Evolutionary conservation across 2,888 invertebrate genomes (phyloP).

Genomic region (Meganola albula): DNA sequence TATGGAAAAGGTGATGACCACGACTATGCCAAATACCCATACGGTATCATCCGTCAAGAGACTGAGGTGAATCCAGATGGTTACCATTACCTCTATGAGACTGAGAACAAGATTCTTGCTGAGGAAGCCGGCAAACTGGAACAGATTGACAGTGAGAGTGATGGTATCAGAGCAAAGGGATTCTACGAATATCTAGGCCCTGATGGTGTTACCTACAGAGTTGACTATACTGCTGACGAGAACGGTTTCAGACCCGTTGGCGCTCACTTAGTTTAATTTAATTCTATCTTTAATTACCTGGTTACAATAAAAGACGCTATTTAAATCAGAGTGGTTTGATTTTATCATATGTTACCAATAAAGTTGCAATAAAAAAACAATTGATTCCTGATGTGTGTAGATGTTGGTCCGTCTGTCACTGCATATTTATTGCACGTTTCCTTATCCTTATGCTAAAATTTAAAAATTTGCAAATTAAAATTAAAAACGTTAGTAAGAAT

Average conservation of each 20-base stretch:
- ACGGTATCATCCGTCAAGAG: constrained; percentile 64
- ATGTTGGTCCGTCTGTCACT: no score
- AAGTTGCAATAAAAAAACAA: no score
- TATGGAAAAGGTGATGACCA: constrained; percentile 14
- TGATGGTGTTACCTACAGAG: constrained; percentile 67
- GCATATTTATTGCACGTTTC: no score
- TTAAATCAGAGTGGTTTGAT: no score
- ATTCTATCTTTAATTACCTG: no score
- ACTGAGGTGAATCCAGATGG: constrained; percentile 51
- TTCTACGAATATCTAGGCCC: constrained; percentile 64
- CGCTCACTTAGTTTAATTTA: no score
- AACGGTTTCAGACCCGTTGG: constrained; percentile 60
- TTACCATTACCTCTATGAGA: constrained; percentile 69
- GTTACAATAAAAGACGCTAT: no score
- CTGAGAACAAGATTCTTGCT: constrained; percentile 69
- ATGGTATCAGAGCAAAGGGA: constrained; percentile 54
- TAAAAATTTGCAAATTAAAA: no score
- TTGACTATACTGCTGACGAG: constrained; percentile 69
- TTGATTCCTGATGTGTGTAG: no score
- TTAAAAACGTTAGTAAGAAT: no score
- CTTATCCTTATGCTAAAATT: no score
- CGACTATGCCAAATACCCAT: constrained; percentile 47
- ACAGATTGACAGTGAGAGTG: constrained; percentile 44
- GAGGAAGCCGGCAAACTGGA: constrained; percentile 64
- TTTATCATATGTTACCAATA: no score